Percentiles rank a stretch among this genome's conserved stretches.
Conservation (phyloP, 2,797 vertebrate species). For the Phrynocephalus forsythii region DNA sequence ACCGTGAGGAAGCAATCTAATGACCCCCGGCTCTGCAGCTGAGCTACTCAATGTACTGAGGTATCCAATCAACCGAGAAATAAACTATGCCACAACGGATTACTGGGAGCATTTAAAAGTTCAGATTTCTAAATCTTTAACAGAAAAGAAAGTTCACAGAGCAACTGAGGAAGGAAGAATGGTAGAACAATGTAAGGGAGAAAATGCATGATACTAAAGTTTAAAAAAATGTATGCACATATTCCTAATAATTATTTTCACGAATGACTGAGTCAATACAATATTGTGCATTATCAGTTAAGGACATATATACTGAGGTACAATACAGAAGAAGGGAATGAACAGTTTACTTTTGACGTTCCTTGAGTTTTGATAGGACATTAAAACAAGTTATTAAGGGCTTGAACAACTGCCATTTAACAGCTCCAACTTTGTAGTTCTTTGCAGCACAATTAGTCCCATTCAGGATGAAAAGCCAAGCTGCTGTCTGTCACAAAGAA, state of each 20-base stretch:
- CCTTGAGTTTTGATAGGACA: slow-evolving; percentile 6
- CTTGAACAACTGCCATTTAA: slow-evolving; percentile 19
- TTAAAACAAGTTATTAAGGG: slow-evolving; percentile 22
- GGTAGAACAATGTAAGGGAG: not conserved
- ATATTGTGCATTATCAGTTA: not conserved
- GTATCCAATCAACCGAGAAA: too few relatives aligned
- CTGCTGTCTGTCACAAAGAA: not conserved
- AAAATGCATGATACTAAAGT: not conserved
- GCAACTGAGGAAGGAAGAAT: not conserved
- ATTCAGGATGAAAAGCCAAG: not conserved
- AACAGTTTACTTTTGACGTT: not conserved
- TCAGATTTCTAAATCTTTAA: not conserved
- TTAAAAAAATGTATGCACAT: not conserved
- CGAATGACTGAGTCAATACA: not conserved
- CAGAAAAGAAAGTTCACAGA: not conserved
- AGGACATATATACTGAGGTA: not conserved
- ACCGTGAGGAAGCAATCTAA: too few relatives aligned
- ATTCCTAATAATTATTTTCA: not conserved
- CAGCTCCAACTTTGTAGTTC: slow-evolving; percentile 21
- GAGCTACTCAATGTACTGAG: too few relatives aligned
- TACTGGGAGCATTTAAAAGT: not conserved
- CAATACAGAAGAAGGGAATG: not conserved
- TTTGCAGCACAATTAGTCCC: slow-evolving; percentile 4
- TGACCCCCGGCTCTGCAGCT: too few relatives aligned
- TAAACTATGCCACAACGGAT: too few relatives aligned